Evolutionary conservation across 2,888 invertebrate species (phyloP), one percentile per base, ranked within the genome.

Genomic region (Ceramica pisi): DNA sequence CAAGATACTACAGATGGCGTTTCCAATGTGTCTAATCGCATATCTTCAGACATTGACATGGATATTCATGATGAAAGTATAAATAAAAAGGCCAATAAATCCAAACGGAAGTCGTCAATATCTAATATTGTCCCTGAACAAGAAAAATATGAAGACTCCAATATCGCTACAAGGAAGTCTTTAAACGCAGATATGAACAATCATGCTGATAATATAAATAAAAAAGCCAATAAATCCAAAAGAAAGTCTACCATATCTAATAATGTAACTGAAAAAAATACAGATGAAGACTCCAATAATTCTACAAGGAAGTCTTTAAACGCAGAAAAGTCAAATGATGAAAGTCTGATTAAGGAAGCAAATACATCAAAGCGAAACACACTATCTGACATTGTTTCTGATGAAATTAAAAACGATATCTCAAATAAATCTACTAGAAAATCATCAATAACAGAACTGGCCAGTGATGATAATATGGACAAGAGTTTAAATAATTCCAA

Each of bases 41-140:
- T 64, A 67, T 67, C 57, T 48, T 38, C 44, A 46, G 44, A 14
- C 26, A 35, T 41, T 16, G 61, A 61, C 12, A 59, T 35, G 12
- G 35, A 50, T 26, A 50, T 35, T 9, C 41, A 51, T 23, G 61
- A 80, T 53, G 60, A 67, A 23, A 80, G 60, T 59, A 67, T 69
- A 19, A 21, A 44, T 53, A 60, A 66, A 66, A 75, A 66, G 16
- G 55, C 56, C 3, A 79, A 69, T 44, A 84, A 80, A 62, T 76
- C 84, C 19, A 79, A 81, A 48, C 72, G 74, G 48, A 83, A 84
- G 46, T 83, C 82, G 55, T 78, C 79, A 7, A 21, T 68, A 38
- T 56, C 55, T 6, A 67, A 71, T 71, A 5, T 21, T 60, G 26
- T n/a, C 1, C 38, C 21, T 57, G 63, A 71, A 41, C 46, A 56